Evolutionary conservation across 2,113 vertebrate species (phyloP).

Genomic region (Gymnarchus niloticus): DNA sequence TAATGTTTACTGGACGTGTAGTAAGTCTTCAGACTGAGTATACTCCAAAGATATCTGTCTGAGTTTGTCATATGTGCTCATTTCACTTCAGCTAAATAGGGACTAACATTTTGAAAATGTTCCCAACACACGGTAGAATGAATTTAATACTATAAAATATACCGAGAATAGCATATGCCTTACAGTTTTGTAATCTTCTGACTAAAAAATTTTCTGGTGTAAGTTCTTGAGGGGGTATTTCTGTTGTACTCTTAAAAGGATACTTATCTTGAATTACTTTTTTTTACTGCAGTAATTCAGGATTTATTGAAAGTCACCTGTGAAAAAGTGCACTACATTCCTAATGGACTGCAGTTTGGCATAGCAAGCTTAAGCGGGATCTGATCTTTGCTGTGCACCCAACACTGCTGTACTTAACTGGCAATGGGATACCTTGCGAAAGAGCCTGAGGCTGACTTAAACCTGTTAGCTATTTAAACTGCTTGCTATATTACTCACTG

Average conservation of each 20-base stretch:
- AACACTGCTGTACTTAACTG: slow-evolving; percentile 16
- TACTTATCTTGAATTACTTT: slow-evolving; percentile 6
- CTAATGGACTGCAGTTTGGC: slow-evolving; percentile 30
- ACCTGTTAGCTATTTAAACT: neutral
- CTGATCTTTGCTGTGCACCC: neutral
- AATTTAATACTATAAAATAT: slow-evolving; percentile 12
- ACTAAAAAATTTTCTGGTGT: slow-evolving; percentile 12
- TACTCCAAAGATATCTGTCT: neutral
- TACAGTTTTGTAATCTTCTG: neutral
- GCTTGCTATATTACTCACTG: neutral
- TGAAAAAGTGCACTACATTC: slow-evolving; percentile 18
- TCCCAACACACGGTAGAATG: neutral
- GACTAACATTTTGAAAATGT: neutral
- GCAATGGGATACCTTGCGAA: neutral
- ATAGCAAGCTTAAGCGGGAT: slow-evolving; percentile 9
- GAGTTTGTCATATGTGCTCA: neutral
- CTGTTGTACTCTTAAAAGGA: neutral
- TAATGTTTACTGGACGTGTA: no score
- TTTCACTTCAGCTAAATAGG: neutral
- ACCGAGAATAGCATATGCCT: neutral
- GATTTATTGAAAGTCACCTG: slow-evolving; percentile 20
- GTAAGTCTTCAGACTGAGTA: neutral
- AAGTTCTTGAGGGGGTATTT: neutral
- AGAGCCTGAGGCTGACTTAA: neutral
- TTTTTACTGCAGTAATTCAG: slow-evolving; percentile 1